A percentile compares a stretch with the other conserved stretches of the same genome.
phyloP scores from a whole-genome alignment of 2,113 vertebrate genomes.

The Lota lota region DNA sequence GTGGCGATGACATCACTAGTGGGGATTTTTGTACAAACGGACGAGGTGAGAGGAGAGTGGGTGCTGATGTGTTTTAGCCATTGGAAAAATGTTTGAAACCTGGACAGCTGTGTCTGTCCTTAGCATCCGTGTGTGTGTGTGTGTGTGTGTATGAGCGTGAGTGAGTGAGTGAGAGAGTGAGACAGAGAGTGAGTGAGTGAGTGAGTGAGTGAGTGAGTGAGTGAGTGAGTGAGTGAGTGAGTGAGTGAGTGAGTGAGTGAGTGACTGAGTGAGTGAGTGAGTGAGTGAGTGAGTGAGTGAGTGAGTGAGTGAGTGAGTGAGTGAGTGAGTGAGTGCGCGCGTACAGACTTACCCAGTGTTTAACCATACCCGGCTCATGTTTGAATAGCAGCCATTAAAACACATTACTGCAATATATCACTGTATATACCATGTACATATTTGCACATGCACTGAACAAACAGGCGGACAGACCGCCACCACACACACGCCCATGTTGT shows the following conservation, averaged over 20 bases:
- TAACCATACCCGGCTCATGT: too few species aligned
- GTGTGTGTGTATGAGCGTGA: neutral
- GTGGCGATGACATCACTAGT: too few species aligned
- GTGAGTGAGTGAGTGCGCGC: neutral
- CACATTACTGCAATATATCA: neutral
- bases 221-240: too few species aligned
- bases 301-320: neutral
- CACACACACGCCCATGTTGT: neutral
- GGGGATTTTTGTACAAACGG: too few species aligned
- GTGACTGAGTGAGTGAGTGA: neutral
- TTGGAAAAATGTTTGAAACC: too few species aligned
- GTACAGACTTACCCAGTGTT: too few species aligned
- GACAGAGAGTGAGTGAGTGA: neutral
- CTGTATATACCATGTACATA: neutral
- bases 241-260: too few species aligned
- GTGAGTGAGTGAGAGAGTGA: too few species aligned
- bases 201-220: neutral
- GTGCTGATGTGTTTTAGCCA: too few species aligned
- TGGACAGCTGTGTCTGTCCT: neutral
- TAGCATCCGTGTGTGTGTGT: neutral
- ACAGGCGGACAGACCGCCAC: neutral
- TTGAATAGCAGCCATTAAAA: neutral
- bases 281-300: too few species aligned
- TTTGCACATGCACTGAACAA: too few species aligned
- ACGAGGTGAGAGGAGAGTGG: too few species aligned